These are phyloP conservation scores for Neomicropteryx cornuta DNA, from an alignment of 1,140 invertebrate genomes.

Conservation along the genomic window DNA sequence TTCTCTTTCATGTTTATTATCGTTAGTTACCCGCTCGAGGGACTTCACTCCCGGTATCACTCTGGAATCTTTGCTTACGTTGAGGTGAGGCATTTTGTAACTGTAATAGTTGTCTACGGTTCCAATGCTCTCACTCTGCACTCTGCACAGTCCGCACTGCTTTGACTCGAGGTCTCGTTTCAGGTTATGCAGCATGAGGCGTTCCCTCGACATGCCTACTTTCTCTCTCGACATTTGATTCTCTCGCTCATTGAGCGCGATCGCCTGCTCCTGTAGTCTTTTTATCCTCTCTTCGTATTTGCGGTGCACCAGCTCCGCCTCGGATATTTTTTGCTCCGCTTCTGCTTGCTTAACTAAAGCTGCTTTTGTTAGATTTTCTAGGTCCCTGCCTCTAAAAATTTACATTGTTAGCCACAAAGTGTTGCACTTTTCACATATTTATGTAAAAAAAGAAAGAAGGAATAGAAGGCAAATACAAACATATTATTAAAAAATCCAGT, in stretches of 20 bases:
- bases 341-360: constrained; percentile 33
- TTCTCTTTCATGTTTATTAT: too few species aligned
- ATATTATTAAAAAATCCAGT: too few species aligned
- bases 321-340: constrained; percentile 32
- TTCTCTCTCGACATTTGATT: constrained; percentile 39
- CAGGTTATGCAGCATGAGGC: constrained; percentile 33
- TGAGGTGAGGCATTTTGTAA: too few species aligned
- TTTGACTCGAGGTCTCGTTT: constrained; percentile 27
- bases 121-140: too few species aligned
- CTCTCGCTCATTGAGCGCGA: constrained; percentile 32
- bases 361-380: constrained; percentile 31
- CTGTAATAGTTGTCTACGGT: too few species aligned
- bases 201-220: constrained; percentile 31
- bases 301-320: constrained; percentile 29
- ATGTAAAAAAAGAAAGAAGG: too few species aligned
- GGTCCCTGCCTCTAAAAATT: constrained; percentile 27
- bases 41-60: too few species aligned
- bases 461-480: too few species aligned
- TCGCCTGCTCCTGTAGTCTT: constrained; percentile 33
- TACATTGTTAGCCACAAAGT: too few species aligned
- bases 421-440: too few species aligned
- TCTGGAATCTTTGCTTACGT: too few species aligned
- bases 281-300: constrained; percentile 36
- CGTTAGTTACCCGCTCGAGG: too few species aligned
- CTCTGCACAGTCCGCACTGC: constrained; percentile 30